Conservation (phyloP, 2,888 invertebrate species). For the Luffia ferchaultella region DNA sequence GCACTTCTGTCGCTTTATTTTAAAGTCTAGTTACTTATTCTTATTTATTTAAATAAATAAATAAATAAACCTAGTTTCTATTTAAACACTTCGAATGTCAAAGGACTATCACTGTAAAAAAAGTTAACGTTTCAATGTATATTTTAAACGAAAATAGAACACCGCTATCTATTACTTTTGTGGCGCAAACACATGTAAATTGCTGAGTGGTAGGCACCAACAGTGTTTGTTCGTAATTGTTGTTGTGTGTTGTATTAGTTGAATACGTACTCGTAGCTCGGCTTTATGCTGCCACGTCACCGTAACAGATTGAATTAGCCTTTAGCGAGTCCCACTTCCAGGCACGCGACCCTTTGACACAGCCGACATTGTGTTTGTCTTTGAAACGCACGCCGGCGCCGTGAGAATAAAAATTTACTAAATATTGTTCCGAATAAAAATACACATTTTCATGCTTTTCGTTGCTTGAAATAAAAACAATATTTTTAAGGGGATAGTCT, state of each 20-base stretch:
- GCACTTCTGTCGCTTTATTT: too few relatives aligned
- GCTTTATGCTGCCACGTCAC: neutral
- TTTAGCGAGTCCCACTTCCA: neutral
- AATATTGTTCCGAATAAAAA: neutral
- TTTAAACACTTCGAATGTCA: too few relatives aligned
- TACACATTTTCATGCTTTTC: neutral
- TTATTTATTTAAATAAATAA: too few relatives aligned
- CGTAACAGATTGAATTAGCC: neutral
- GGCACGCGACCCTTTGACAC: neutral
- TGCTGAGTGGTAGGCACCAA: neutral
- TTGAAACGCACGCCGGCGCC: neutral
- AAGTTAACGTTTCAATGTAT: too few relatives aligned
- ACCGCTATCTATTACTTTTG: neutral
- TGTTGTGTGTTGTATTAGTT: neutral
- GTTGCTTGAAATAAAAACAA: too few relatives aligned
- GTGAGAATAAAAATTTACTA: too few relatives aligned
- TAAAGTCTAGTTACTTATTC: too few relatives aligned
- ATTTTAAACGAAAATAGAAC: too few relatives aligned
- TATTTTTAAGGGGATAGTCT: too few relatives aligned
- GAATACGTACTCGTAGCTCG: neutral
- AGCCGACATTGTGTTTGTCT: neutral
- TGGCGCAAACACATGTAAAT: neutral
- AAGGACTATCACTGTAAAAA: too few relatives aligned
- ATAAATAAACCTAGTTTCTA: too few relatives aligned
- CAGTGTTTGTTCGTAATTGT: neutral